phyloP scores from a whole-genome alignment of 2,888 invertebrate species.

The Cephus sareptanus region DNA sequence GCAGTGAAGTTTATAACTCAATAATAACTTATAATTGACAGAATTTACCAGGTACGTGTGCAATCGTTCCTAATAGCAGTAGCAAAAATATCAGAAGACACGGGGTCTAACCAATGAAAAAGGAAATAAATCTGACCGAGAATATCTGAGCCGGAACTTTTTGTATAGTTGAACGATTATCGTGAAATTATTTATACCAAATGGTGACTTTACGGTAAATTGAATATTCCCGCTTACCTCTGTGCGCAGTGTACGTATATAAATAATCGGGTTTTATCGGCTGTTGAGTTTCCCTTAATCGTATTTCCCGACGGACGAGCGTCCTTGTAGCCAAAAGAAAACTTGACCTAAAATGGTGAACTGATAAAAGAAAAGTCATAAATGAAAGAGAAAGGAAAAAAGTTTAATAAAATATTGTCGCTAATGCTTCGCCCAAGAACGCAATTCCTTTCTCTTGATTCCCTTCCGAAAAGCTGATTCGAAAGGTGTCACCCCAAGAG shows the following conservation, averaged over 20 bases:
- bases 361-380: background rate
- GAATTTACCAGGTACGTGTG: background rate
- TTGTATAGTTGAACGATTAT: background rate
- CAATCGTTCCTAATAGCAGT: background rate
- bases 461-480: background rate
- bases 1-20: background rate
- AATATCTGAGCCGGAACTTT: background rate
- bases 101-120: background rate
- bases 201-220: conserved; percentile 26
- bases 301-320: background rate
- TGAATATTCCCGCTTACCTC: conserved; percentile 17
- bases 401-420: background rate
- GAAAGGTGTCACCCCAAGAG: background rate
- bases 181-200: background rate
- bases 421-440: background rate
- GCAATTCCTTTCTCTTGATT: background rate
- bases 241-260: conserved; percentile 16
- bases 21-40: background rate
- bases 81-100: background rate
- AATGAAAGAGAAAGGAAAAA: background rate
- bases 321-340: background rate
- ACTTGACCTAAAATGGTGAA: background rate
- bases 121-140: background rate
- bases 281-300: background rate
- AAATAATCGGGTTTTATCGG: conserved; percentile 20